phyloP scores from a whole-genome alignment of 2,888 invertebrate species.

The Chrysolina americana region DNA sequence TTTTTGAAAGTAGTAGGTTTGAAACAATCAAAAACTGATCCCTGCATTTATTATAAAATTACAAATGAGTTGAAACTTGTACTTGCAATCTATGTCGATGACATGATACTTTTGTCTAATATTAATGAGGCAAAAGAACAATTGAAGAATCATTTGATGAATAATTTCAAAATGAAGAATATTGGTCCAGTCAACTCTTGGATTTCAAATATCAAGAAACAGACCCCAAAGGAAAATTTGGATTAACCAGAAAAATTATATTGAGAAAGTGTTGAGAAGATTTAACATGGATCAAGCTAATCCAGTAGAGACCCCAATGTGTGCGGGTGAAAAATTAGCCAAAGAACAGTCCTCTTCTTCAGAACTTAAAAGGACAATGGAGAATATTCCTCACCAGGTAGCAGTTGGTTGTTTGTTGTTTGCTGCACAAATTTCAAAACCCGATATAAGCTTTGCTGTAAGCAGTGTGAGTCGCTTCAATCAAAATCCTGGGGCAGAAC shows the following conservation, averaged over 20 bases:
- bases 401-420: constrained; percentile 14
- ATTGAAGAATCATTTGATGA: too few relatives aligned
- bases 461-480: constrained; percentile 1
- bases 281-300: background rate
- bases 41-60: background rate
- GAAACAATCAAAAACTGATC: background rate
- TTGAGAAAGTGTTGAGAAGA: too few relatives aligned
- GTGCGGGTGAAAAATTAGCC: background rate
- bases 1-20: background rate
- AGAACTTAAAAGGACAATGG: background rate
- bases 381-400: constrained; percentile 1
- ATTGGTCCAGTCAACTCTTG: too few relatives aligned
- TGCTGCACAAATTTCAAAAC: constrained; percentile 1
- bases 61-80: background rate
- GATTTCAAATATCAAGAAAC: too few relatives aligned
- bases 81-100: background rate
- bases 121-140: too few relatives aligned
- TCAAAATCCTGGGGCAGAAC: constrained; percentile 18
- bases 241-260: too few relatives aligned
- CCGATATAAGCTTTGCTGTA: constrained; percentile 2
- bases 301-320: background rate
- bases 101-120: background rate
- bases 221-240: too few relatives aligned
- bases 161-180: too few relatives aligned
- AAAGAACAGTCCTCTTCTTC: background rate